Percentiles rank a stretch among this genome's conserved stretches.
Evolutionary conservation across 92 coral and sea anemone genomes (phyloP).

Genomic region (Heteractis magnifica): DNA sequence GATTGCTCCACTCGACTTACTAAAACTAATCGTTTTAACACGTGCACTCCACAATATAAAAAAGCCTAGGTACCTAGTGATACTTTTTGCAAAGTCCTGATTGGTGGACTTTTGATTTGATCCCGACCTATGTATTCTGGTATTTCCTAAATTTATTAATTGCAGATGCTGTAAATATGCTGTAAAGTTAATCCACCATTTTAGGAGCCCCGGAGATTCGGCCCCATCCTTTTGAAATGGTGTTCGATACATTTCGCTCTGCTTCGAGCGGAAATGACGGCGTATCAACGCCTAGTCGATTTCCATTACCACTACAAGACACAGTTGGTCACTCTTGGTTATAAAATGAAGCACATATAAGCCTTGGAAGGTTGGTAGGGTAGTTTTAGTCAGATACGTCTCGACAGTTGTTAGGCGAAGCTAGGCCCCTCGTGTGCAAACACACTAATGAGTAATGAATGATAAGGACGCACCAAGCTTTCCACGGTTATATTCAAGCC

Average conservation of each 20-base stretch:
- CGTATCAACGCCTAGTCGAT: conserved; percentile 29
- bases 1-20: conserved; percentile 43
- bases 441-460: conserved; percentile 10
- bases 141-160: conserved; percentile 69
- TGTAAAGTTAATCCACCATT: conserved; percentile 21
- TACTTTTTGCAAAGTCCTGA: conserved; percentile 54
- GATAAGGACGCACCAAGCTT: conserved; percentile 3
- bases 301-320: not conserved
- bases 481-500: conserved; percentile 1
- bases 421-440: conserved; percentile 11
- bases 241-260: conserved; percentile 5
- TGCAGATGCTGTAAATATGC: conserved; percentile 61
- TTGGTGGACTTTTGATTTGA: conserved; percentile 52
- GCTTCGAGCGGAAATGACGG: conserved; percentile 24
- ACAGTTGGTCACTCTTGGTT: conserved; percentile 1
- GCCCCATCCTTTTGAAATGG: not conserved
- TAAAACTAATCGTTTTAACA: conserved; percentile 64
- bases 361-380: not conserved
- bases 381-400: not conserved
- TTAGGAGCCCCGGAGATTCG: conserved; percentile 19
- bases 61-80: conserved; percentile 38
- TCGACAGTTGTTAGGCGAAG: conserved; percentile 11
- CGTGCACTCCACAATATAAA: conserved; percentile 49
- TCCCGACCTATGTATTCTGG: conserved; percentile 59
- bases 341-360: not conserved